Evolutionary conservation across 92 coral and sea anemone genomes (phyloP), one percentile per base, ranked within the genome.

Genomic region (Muricea muricata): DNA sequence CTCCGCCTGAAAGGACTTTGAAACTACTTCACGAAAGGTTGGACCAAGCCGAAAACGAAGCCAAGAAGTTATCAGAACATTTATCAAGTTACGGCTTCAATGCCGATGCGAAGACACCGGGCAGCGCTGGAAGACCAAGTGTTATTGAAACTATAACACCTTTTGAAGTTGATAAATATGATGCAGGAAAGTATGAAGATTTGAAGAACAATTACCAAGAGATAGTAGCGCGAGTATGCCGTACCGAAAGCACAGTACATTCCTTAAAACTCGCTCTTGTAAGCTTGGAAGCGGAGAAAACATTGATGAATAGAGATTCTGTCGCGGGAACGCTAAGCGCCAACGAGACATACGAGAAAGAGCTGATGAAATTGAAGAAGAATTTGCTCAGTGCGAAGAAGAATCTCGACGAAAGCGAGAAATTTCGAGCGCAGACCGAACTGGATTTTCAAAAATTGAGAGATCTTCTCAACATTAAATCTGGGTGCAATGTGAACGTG

Each of bases 201-300:
- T 88, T 95, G 39, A 93, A 95, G 47, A 92, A 91, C 63, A 93
- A 95, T 54, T 95, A 95, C 66, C 97, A 95, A 46, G 90, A 82
- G 73, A 86, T 95, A 93, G 98, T 95, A 24, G 66, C 97, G 3
- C 87, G 98, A 55, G 98, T 95, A 84, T 95, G 98, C 71, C 93
- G 98, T 12, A 92, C 97, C 10, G 98, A 95, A 84, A 95, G 98
- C 79, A 95, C 97, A 12, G 94, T 95, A 31, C 98, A 95, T 65
- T 95, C 98, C 1, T 81, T 95, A 84, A 95, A 95, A 86, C 93
- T 95, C 10, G 98, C 98, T 8, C 63, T 92, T 77, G 92, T 94
- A 23, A 93, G 97, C 78, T 77, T 95, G 42, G 94, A 95, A 76
- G 98, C 98, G 5, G 98, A 95, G 48, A 91, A 91, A 40, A 92